Conservation (phyloP, 2,113 vertebrate species). For the Toxotes jaculatrix region DNA sequence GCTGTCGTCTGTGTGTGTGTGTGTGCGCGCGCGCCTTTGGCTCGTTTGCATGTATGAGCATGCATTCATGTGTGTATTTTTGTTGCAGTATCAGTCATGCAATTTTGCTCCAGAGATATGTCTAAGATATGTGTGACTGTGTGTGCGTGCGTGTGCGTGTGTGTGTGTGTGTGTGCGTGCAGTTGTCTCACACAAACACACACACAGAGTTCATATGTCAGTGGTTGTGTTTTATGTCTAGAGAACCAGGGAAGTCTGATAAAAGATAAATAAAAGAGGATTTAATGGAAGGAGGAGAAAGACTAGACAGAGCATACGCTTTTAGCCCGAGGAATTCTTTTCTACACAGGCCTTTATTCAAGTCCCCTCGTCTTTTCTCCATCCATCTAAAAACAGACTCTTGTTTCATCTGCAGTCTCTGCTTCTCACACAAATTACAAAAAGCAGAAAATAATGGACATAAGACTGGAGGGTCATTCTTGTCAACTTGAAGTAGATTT, state of each 20-base stretch:
- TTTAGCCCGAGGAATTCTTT: constrained; percentile 39
- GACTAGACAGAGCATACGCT: constrained; percentile 7
- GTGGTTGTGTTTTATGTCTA: constrained; percentile 37
- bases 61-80: not conserved
- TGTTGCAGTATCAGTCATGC: not conserved
- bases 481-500: not conserved
- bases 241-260: constrained; percentile 32
- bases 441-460: not conserved
- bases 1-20: not conserved
- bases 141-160: not conserved
- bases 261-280: constrained; percentile 44
- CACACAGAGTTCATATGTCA: constrained; percentile 21
- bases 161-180: not conserved
- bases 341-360: constrained; percentile 16
- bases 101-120: constrained; percentile 25
- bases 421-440: constrained; percentile 19
- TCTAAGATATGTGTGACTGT: not conserved
- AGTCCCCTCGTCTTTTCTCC: not conserved
- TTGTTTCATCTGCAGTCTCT: not conserved
- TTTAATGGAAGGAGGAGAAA: constrained; percentile 45
- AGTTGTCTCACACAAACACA: not conserved
- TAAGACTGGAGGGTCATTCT: not conserved
- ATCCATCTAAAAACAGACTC: constrained; percentile 20
- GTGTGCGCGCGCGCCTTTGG: too few species aligned
- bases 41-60: not conserved